phyloP scores from a whole-genome alignment of 64 coral and sea anemone species.

The Pocillopora verrucosa region DNA sequence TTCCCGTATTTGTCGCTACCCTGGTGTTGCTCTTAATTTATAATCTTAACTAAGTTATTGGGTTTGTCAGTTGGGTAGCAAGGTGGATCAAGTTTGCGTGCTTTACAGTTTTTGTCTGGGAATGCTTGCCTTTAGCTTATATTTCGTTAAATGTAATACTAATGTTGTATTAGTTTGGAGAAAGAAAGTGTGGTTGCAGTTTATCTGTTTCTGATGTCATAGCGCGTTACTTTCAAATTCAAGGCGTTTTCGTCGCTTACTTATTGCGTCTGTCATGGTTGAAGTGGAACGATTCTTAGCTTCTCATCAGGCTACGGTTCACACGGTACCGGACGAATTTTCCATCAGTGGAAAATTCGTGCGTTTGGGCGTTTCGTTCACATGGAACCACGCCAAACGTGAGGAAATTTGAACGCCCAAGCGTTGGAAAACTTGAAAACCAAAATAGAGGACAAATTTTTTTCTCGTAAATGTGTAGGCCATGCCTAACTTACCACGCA shows the following conservation, averaged over 20 bases:
- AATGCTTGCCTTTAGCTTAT: neutral
- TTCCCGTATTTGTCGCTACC: neutral
- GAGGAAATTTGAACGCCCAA: too few species aligned
- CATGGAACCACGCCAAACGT: too few species aligned
- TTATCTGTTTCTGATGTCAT: neutral
- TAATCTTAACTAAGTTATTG: conserved; percentile 42
- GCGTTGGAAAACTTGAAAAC: too few species aligned
- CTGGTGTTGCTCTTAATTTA: conserved; percentile 24
- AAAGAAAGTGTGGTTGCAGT: neutral
- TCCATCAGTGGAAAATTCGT: neutral
- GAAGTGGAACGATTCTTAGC: neutral
- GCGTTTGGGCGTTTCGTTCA: too few species aligned
- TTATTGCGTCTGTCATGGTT: neutral
- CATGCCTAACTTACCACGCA: too few species aligned
- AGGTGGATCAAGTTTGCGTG: neutral
- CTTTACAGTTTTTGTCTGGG: neutral
- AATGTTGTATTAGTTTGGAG: conserved; percentile 1
- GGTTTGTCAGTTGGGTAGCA: conserved; percentile 15
- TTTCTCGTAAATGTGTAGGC: too few species aligned
- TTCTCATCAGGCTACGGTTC: neutral
- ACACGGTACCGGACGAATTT: neutral
- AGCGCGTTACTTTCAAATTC: neutral
- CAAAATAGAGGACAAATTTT: too few species aligned
- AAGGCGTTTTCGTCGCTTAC: neutral
- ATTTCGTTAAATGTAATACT: conserved; percentile 16